A percentile compares a stretch with the other conserved stretches of the same genome.
Conservation (phyloP, 2,797 vertebrate genomes). For the Mormyrops attenuatus region DNA sequence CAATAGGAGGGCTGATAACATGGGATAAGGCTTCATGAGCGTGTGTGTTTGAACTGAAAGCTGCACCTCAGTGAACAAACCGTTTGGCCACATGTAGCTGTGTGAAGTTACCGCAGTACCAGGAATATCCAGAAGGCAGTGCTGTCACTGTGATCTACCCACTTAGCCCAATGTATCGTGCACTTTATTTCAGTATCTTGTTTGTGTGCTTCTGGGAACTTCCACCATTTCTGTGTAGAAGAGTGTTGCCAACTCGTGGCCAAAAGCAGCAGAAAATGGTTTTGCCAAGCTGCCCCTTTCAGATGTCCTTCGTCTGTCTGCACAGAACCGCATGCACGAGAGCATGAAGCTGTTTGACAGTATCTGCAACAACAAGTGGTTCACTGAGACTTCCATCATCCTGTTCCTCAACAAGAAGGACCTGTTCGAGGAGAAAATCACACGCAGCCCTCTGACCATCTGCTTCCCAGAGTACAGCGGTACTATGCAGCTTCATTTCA, state of each 20-base stretch:
- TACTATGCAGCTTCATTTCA: conserved; percentile 42
- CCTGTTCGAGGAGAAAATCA: conserved; percentile 96
- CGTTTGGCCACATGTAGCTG: not conserved
- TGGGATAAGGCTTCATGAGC: not conserved
- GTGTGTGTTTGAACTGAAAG: not conserved
- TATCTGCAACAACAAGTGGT: conserved; percentile 99
- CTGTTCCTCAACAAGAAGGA: conserved; percentile 99
- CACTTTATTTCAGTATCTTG: not conserved
- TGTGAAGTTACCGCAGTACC: not conserved
- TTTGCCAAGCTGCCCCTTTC: not conserved
- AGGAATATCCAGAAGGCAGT: not conserved
- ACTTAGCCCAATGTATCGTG: not conserved
- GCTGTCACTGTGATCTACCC: not conserved
- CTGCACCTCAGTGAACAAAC: not conserved
- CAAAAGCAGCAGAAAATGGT: not conserved
- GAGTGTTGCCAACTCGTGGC: not conserved
- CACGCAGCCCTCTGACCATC: conserved; percentile 86
- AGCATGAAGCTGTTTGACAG: conserved; percentile 99
- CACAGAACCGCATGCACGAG: conserved; percentile 96
- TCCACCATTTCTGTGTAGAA: not conserved
- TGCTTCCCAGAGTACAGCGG: conserved; percentile 96
- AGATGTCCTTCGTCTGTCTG: not conserved
- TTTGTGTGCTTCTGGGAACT: not conserved
- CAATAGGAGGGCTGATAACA: not conserved
- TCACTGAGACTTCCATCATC: conserved; percentile 98